Base-by-base conservation (phyloP, 1,140 invertebrate species). In the Atopsyche davidsoni region DNA sequence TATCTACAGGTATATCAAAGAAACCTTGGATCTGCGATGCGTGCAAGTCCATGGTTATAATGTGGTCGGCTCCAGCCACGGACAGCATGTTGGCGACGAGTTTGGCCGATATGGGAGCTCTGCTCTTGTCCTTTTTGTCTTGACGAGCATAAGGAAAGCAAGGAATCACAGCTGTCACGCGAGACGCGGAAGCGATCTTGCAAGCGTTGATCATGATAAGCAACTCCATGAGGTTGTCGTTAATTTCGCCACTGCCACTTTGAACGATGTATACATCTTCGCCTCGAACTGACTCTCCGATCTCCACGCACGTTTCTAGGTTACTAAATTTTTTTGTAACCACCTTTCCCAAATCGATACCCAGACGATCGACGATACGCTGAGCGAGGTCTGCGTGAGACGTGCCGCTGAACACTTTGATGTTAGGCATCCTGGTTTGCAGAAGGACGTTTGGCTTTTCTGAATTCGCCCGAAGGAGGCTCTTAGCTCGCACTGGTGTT, bases 181-280 rank as follows among this genome's bases (percentile, higher is more conserved):
- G 77, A 46, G 90, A 94, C 23, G 96, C 95, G 28, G 96, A 99
- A 10, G 97, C 96, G 60, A 98, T 99, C 78, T 99, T 99, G 71
- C 96, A 99, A 3, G 96, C 96, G 75, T 98, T 98, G 56, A 99
- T 99, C 96, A 99, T 99, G 62, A 99, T 99, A 32, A 99, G 77
- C 23, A 99, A 75, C 68, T 99, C 96, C 94, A 99, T 99, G 14
- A 99, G 73, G 72, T 98, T 98, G 68, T 99, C 96, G 72, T 99
- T 99, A 16, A 99, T 89, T 72, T 99, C 95, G 38, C 94, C 95
- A 71, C 92, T 92, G 31, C 95, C 96, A 68, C 91, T 96, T 73
- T 99, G 96, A 21, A 98, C 87, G 63, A 99, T 99, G 74, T 97
- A 99, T n/a, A 99, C 96, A 86, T 99, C 96, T 80, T 99, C 95